A percentile compares a stretch with the other conserved stretches of the same genome.
Conservation (phyloP, 1,140 invertebrate genomes). For the Sycophaga agraensis region DNA sequence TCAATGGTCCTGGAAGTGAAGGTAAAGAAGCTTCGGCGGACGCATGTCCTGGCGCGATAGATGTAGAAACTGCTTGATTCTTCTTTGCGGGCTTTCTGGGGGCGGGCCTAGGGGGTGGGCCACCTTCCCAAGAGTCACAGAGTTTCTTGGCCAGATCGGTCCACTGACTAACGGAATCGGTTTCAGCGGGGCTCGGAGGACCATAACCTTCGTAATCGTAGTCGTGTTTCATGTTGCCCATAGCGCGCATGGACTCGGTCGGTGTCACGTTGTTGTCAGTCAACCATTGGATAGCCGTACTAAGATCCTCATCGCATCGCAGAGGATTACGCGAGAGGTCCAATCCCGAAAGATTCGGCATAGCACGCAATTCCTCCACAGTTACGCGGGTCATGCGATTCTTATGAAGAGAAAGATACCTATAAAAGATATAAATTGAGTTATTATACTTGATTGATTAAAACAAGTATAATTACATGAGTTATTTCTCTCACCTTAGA, state of each 20-base stretch:
- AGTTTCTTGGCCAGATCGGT: slow-evolving; percentile 45
- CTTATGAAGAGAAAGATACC: slow-evolving; percentile 46
- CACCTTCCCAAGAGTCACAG: slow-evolving; percentile 41
- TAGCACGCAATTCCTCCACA: slow-evolving; percentile 50
- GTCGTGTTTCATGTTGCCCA: not conserved
- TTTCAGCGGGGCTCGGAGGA: not conserved
- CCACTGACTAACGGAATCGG: slow-evolving; percentile 44
- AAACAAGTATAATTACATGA: too few species aligned
- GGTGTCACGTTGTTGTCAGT: slow-evolving; percentile 48
- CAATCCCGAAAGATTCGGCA: slow-evolving; percentile 47
- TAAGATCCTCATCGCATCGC: slow-evolving; percentile 52
- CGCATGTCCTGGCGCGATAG: not conserved
- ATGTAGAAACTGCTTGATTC: not conserved
- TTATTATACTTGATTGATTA: too few species aligned
- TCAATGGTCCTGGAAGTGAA: not conserved
- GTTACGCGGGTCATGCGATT: slow-evolving; percentile 49
- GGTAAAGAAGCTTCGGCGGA: not conserved
- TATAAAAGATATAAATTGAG: slow-evolving; percentile 11
- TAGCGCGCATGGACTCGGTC: slow-evolving; percentile 35
- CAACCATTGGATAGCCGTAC: slow-evolving; percentile 51
- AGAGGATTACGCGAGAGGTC: slow-evolving; percentile 54
- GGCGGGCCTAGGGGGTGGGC: slow-evolving; percentile 35
- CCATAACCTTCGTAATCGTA: slow-evolving; percentile 29
- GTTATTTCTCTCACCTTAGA: slow-evolving; percentile 8
- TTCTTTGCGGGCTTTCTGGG: slow-evolving; percentile 21